Conservation (phyloP, 2,113 vertebrate genomes). For the Dasyurus viverrinus region DNA sequence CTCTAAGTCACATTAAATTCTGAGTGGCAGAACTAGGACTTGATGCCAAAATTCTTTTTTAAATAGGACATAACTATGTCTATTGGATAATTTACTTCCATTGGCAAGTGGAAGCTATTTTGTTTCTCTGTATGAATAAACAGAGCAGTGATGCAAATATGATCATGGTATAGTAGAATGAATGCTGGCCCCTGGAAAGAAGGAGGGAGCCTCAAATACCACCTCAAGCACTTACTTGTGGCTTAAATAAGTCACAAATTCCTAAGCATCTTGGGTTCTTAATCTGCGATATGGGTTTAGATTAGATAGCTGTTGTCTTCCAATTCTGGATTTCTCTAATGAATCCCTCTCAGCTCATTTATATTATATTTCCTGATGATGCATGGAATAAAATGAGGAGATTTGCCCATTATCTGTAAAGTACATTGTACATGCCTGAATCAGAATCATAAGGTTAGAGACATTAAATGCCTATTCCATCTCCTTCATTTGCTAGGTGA, state of each 20-base stretch:
- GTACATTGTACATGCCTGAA: background rate
- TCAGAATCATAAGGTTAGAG: background rate
- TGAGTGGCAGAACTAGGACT: background rate
- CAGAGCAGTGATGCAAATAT: background rate
- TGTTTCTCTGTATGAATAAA: background rate
- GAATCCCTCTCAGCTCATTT: background rate
- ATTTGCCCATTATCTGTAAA: background rate
- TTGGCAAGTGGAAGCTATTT: background rate
- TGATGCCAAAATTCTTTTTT: background rate
- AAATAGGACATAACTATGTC: background rate
- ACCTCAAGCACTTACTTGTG: background rate
- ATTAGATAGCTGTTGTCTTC: background rate
- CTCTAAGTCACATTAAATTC: background rate
- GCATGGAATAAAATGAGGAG: background rate
- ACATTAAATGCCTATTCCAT: background rate
- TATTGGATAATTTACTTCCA: background rate
- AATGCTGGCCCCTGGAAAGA: background rate
- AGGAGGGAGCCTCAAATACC: background rate
- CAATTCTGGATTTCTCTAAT: background rate
- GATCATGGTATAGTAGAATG: background rate
- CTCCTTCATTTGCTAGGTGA: background rate
- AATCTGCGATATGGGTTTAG: background rate
- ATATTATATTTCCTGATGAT: background rate
- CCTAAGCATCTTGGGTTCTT: background rate
- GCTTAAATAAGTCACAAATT: background rate